Conservation (phyloP, 1,140 invertebrate species). For the Euura lappo region DNA sequence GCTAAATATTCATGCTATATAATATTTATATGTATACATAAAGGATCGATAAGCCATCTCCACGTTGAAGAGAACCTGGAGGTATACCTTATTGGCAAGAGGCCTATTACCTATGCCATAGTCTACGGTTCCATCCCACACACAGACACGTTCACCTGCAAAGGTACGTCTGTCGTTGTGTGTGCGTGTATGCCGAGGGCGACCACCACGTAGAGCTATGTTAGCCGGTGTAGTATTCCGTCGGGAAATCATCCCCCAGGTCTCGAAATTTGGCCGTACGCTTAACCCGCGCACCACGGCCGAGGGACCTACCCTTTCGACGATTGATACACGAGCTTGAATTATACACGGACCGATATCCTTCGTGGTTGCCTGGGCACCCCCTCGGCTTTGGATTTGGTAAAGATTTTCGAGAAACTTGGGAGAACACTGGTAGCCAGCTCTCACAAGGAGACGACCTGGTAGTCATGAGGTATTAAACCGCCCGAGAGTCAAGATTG, state of each 20-base stretch:
- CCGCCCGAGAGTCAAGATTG: too few species aligned
- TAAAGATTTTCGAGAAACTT: too few species aligned
- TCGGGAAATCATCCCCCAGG: slow-evolving; percentile 46
- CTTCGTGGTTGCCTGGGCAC: background rate
- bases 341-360: slow-evolving; percentile 20
- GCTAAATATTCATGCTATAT: too few species aligned
- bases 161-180: background rate
- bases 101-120: too few species aligned
- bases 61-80: background rate
- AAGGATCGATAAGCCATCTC: slow-evolving; percentile 2
- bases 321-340: slow-evolving; percentile 30
- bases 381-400: too few species aligned
- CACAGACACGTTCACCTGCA: background rate
- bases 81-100: too few species aligned
- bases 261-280: slow-evolving; percentile 27
- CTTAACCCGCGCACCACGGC: background rate
- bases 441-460: too few species aligned
- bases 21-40: too few species aligned
- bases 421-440: too few species aligned
- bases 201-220: background rate
- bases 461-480: too few species aligned
- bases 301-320: slow-evolving; percentile 29
- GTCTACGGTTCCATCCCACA: background rate
- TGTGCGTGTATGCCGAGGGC: background rate
- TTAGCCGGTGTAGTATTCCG: slow-evolving; percentile 20